Evolutionary conservation across 2,888 invertebrate genomes (phyloP).

Genomic region (Geophilus truncorum): DNA sequence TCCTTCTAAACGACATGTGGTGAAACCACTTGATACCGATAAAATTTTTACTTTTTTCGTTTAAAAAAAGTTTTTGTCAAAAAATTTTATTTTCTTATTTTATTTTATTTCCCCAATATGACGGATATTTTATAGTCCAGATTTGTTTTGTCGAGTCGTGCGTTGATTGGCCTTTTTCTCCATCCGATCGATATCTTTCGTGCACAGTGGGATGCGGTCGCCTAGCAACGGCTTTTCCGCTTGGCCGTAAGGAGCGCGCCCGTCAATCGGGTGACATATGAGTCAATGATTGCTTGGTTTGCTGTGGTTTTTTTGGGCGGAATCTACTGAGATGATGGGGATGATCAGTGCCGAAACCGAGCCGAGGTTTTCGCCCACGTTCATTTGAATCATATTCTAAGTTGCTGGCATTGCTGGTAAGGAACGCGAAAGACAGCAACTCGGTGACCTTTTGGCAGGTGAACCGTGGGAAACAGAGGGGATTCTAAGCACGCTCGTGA

Average conservation of each 20-base stretch:
- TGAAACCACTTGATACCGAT: neutral
- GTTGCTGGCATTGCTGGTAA: too few species aligned
- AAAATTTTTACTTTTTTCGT: too few species aligned
- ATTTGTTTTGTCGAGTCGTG: too few species aligned
- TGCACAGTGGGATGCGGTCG: conserved; percentile 12
- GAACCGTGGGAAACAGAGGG: neutral
- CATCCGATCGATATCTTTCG: neutral
- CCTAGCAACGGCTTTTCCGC: conserved; percentile 3
- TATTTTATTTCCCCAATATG: neutral
- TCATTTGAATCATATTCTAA: neutral
- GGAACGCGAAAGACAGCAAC: neutral
- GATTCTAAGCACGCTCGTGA: neutral
- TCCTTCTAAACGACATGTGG: neutral
- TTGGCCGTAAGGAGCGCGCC: neutral
- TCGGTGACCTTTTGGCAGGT: neutral
- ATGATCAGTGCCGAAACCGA: neutral
- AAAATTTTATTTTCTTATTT: neutral
- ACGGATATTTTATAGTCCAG: too few species aligned
- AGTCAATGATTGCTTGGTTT: neutral
- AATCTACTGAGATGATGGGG: neutral
- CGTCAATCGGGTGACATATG: neutral
- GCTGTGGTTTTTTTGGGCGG: neutral
- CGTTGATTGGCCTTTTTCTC: conserved; percentile 4
- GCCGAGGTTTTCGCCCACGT: neutral
- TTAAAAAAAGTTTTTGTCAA: too few species aligned